phyloP scores from a whole-genome alignment of 1,140 invertebrate genomes.

The Planococcus citri region DNA sequence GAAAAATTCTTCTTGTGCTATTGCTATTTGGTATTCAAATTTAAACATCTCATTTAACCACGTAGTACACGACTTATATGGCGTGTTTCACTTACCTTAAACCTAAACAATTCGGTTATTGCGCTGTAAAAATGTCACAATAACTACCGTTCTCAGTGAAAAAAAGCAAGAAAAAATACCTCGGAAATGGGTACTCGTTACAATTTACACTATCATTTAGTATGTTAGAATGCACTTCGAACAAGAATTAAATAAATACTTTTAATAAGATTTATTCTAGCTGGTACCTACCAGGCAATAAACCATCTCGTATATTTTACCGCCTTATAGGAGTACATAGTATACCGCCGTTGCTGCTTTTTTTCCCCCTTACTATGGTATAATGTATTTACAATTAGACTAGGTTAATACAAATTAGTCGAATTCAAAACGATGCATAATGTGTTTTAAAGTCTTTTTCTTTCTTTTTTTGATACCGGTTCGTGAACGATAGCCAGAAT shows the following conservation, averaged over 20 bases:
- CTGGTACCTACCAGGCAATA: background rate
- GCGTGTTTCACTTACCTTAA: too few species aligned
- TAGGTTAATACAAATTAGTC: constrained; percentile 7
- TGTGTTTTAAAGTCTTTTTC: background rate
- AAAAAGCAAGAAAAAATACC: background rate
- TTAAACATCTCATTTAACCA: too few species aligned
- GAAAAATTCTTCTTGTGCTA: too few species aligned
- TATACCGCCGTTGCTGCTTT: background rate
- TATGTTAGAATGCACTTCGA: background rate
- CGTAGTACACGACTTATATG: too few species aligned
- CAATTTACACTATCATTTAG: background rate
- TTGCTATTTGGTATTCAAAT: too few species aligned
- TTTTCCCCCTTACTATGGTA: background rate
- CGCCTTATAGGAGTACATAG: too few species aligned
- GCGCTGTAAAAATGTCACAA: background rate
- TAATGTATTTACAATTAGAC: constrained; percentile 8
- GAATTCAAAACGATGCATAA: background rate
- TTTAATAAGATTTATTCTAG: background rate
- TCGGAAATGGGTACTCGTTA: background rate
- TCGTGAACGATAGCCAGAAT: background rate
- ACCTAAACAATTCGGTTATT: background rate
- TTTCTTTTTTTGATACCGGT: background rate
- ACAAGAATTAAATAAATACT: constrained; percentile 4
- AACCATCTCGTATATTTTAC: background rate
- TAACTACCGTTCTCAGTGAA: background rate